phyloP scores from a whole-genome alignment of 2,797 vertebrate species.

The Alca torda region DNA sequence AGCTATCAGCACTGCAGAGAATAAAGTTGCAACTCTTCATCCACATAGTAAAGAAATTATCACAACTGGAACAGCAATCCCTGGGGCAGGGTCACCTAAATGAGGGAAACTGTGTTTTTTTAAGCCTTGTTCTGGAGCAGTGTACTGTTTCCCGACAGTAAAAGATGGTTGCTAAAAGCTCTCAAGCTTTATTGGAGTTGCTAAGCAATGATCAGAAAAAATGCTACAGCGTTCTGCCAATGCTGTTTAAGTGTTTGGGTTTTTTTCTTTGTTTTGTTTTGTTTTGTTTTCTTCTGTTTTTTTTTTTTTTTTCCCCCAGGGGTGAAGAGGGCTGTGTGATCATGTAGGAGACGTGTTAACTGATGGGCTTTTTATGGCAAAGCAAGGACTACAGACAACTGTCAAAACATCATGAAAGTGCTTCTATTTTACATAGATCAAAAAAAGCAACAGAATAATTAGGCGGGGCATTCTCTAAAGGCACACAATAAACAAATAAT shows the following conservation, averaged over 20 bases:
- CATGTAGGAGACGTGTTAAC: neutral
- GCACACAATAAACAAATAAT: neutral
- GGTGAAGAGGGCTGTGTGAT: neutral
- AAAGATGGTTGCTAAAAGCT: neutral
- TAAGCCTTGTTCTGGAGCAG: neutral
- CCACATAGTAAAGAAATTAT: neutral
- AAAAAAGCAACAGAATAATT: neutral
- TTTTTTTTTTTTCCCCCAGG: neutral
- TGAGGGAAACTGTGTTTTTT: neutral
- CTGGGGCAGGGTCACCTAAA: neutral
- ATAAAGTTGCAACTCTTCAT: neutral
- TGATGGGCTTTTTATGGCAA: neutral
- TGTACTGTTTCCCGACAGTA: accelerated
- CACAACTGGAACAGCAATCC: neutral
- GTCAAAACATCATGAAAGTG: neutral
- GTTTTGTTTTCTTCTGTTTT: neutral
- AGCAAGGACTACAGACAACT: neutral
- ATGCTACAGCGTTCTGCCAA: neutral
- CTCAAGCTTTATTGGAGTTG: neutral
- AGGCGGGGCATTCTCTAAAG: neutral
- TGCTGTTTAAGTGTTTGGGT: neutral
- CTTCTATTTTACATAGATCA: neutral
- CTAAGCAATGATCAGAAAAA: neutral
- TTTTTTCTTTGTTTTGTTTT: no score
- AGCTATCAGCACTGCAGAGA: neutral